Evolutionary conservation across 2,888 invertebrate genomes (phyloP).

Genomic region (Ferrisia virgata): DNA sequence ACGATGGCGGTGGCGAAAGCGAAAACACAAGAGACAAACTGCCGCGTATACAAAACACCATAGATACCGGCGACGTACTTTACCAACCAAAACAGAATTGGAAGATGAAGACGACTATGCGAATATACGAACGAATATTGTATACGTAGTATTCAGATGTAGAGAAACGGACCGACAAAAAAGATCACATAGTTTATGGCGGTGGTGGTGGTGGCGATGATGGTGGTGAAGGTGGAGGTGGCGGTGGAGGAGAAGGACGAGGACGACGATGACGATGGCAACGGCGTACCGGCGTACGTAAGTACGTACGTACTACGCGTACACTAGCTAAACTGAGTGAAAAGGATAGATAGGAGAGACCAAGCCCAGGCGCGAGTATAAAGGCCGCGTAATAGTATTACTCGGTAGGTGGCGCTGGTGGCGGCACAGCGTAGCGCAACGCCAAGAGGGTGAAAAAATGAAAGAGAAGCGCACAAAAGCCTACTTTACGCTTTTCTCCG

Average conservation of each 20-base stretch:
- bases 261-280: neutral
- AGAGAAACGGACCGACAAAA: neutral
- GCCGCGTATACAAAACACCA: no score
- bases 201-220: no score
- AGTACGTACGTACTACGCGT: neutral
- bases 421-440: neutral
- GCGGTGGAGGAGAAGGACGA: no score
- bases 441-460: conserved; percentile 37
- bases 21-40: no score
- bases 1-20: no score
- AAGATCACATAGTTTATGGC: neutral
- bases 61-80: no score
- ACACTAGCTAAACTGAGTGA: conserved; percentile 10
- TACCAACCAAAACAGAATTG: no score
- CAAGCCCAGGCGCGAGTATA: conserved; percentile 42
- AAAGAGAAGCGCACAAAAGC: conserved; percentile 44
- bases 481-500: conserved; percentile 43
- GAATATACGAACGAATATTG: no score
- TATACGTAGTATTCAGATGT: no score
- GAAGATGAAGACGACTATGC: neutral
- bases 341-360: neutral
- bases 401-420: neutral
- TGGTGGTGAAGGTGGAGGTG: no score
- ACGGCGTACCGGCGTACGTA: neutral
- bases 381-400: conserved; percentile 37